Conservation (phyloP, 2,888 invertebrate genomes). For the Aquatica leii region DNA sequence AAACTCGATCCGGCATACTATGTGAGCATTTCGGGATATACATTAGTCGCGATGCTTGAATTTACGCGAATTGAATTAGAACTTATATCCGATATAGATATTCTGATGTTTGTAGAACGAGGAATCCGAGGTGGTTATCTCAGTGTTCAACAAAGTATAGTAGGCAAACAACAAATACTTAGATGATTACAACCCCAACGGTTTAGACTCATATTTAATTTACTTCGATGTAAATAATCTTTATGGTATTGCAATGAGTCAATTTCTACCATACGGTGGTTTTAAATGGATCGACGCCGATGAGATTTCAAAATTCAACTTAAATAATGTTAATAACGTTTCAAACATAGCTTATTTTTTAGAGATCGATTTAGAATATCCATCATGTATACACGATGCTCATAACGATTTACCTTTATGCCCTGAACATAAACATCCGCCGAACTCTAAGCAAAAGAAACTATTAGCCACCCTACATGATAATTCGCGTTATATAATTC, state of each 20-base stretch:
- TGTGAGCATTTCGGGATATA: slow-evolving; percentile 47
- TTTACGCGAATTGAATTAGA: slow-evolving; percentile 45
- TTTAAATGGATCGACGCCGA: background rate
- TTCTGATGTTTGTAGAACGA: slow-evolving; percentile 47
- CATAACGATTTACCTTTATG: no score
- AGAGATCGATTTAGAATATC: no score
- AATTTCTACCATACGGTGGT: no score
- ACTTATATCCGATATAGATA: no score
- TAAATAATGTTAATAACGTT: background rate
- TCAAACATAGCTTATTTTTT: background rate
- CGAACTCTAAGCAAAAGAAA: background rate
- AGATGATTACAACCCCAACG: background rate
- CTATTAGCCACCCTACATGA: background rate
- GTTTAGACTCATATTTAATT: background rate
- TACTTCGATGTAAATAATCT: background rate
- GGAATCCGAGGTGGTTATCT: slow-evolving; percentile 49
- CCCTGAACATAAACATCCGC: no score
- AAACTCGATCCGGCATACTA: slow-evolving; percentile 48
- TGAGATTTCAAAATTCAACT: background rate
- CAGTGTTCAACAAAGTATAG: slow-evolving; percentile 46
- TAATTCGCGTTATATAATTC: background rate
- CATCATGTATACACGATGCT: no score
- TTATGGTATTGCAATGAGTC: no score
- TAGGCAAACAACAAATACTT: background rate
- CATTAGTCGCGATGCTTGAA: slow-evolving; percentile 51